Base-by-base conservation (phyloP, 2,888 invertebrate species). In the Taenaris catops region DNA sequence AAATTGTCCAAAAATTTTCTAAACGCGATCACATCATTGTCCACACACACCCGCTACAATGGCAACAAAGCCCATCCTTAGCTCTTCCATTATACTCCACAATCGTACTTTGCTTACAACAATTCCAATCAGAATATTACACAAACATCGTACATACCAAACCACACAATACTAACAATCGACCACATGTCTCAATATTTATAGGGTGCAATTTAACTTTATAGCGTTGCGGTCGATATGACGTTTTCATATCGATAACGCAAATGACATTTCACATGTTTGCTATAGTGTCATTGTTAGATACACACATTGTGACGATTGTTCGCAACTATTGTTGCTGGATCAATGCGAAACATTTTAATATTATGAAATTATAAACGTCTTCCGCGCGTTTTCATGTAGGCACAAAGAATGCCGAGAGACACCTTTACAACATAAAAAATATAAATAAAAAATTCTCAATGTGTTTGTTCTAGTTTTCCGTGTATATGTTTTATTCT, bases 291-390 rank as follows among this genome's bases (percentile, higher is more conserved):
- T 83, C 84, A 86, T 86, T 84, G 86, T 86, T 83, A 81, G 71
- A 65, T 78, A 80, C 60, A 79, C 81, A 75, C 63, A 80, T 86
- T 84, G 83, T 86, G 50, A 53, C 47, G 49, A 78, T 84, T 86
- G 83, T 84, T 80, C 70, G 58, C 53, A 47, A 43, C 53, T 53
- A 63, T 79, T 78, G 83, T 81, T 66, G 59, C 35, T 49, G 58
- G 65, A 81, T 83, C 81, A 78, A 83, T 83, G 81, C 62, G 81
- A 84, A 83, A 84, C 84, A 83, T 84, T 84, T 83, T 86, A 86
- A 86, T 86, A 84, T 83, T 79, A 74, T 76, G 73, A 80, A 84
- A 84, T 83, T 84, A 84, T 83, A 76, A 78, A 81, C 69, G 80
- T 84, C 81, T 84, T 84, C 81, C 80, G 79, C 69, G 63, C 65